A percentile compares a stretch with the other conserved stretches of the same genome.
Conservation (phyloP, 2,888 invertebrate species). For the Agriopis aurantiaria region DNA sequence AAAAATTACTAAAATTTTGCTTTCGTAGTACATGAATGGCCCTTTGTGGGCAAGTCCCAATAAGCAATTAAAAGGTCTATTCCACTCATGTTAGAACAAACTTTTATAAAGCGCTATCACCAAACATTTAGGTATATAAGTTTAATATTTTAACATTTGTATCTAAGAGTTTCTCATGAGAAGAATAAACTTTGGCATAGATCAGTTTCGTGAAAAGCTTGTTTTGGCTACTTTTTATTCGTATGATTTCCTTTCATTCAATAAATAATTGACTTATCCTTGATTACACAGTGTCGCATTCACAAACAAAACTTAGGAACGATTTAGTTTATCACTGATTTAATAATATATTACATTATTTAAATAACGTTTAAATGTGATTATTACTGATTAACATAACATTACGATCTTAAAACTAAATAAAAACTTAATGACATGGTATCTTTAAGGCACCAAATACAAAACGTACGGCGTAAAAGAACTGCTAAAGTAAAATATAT, state of each 20-base stretch:
- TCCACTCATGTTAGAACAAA: no score
- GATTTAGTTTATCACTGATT: not conserved
- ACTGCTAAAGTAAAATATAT: not conserved
- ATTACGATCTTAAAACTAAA: conserved; percentile 51
- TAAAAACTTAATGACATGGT: conserved; percentile 45
- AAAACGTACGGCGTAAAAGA: not conserved
- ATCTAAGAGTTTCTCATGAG: not conserved
- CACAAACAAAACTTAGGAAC: not conserved
- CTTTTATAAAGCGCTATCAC: conserved; percentile 1
- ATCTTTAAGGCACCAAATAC: conserved; percentile 36
- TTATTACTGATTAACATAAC: conserved; percentile 46
- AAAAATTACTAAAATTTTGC: no score
- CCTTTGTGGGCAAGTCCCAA: no score
- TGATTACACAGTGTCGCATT: not conserved
- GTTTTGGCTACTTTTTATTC: not conserved
- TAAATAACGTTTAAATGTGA: conserved; percentile 8
- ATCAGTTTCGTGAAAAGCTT: conserved; percentile 7
- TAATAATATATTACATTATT: not conserved
- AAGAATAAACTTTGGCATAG: conserved; percentile 13
- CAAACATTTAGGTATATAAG: not conserved
- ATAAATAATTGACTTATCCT: conserved; percentile 18
- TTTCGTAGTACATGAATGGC: no score
- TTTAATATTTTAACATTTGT: conserved; percentile 16
- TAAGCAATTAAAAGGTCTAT: no score
- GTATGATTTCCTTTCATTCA: conserved; percentile 5